Evolutionary conservation across 2,888 invertebrate genomes (phyloP), one percentile per base, ranked within the genome.

Genomic region (Galerucella nymphaeae): DNA sequence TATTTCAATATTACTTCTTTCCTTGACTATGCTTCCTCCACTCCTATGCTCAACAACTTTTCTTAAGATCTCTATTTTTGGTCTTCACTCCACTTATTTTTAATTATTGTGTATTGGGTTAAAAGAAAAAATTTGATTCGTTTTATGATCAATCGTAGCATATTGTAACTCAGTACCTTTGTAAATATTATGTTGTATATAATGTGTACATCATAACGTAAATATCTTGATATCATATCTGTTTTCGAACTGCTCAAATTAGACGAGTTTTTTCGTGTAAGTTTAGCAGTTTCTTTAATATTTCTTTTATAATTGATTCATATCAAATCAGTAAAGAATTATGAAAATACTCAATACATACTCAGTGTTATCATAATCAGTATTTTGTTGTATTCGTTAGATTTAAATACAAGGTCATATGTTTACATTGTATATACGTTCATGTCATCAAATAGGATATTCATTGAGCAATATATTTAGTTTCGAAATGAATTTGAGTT

Each of bases 311-410:
- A 85, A 86, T 84, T 79, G 83, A 85, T 84, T 85, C 86, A 86
- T 86, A 86, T 86, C 86, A 86, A 84, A 85, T 86, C 84, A 80
- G 85, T 86, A 85, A 86, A 85, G 84, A 85, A 81, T 81, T 81
- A 80, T 79, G 78, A 77, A 81, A 81, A 83, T 83, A 82, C 83
- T 79, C 75, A 77, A 82, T 76, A 82, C 77, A 80, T 80, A 82
- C 82, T 80, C 79, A 81, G 80, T 76, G 76, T 78, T 77, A 78
- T 80, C 79, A 80, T 80, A 80, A 79, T 80, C 78, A 79, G 80
- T 80, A 77, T 79, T 81, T 77, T 79, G 78, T 79, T 82, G 74
- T 77, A 74, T 70, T 74, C 70, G 69, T 70, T 72, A 65, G 74
- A 53, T 72, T 66, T 61, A 61, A 61, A 77, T 78, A 75, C 72